phyloP scores from a whole-genome alignment of 2,113 vertebrate genomes.

The Melozone crissalis region DNA sequence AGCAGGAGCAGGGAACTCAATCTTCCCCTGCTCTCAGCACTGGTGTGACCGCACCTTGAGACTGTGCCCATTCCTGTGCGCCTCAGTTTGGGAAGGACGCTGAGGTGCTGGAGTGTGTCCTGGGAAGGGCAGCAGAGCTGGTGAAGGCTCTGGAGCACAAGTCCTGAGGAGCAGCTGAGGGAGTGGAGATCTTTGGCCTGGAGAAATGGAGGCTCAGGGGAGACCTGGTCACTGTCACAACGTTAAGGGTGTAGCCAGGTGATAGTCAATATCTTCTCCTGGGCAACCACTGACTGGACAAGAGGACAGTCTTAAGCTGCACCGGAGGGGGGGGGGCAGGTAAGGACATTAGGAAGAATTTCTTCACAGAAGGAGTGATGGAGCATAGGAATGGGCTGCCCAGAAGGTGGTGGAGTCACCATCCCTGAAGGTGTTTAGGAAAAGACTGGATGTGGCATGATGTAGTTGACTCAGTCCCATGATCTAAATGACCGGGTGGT shows the following conservation, averaged over 20 bases:
- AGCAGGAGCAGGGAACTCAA: not conserved
- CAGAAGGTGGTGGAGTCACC: not conserved
- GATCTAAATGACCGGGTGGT: not conserved
- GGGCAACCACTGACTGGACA: not conserved
- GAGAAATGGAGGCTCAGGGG: not conserved
- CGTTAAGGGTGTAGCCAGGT: fast-evolving
- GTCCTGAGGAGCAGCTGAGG: no score
- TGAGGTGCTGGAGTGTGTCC: no score
- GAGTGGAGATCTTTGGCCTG: no score
- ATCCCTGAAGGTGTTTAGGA: not conserved
- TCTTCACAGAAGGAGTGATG: not conserved
- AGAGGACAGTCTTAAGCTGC: not conserved
- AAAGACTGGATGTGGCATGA: not conserved
- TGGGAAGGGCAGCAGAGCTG: no score
- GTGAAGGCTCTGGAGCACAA: no score
- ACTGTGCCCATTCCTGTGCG: not conserved
- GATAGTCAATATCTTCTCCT: not conserved
- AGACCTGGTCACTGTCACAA: not conserved
- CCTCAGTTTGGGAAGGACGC: no score
- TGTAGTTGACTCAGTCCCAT: not conserved
- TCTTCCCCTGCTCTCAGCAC: fast-evolving
- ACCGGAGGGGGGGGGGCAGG: fast-evolving
- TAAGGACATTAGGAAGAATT: not conserved
- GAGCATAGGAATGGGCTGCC: not conserved
- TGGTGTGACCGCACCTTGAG: fast-evolving